Base-by-base conservation (phyloP, 1,140 invertebrate species). In the Copidosoma floridanum region DNA sequence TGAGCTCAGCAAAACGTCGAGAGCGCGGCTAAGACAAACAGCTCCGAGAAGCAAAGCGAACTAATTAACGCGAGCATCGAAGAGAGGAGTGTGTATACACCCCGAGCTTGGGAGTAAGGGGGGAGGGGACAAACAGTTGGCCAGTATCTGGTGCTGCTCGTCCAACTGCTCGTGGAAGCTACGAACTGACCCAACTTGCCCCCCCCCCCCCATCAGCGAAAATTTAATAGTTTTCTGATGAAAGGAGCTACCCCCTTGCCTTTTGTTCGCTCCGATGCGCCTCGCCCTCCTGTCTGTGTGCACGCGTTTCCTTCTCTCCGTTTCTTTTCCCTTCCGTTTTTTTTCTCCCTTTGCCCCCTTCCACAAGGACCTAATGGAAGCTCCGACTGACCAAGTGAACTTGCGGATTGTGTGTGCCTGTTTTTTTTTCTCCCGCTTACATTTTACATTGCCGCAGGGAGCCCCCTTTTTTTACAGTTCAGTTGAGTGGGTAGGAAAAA, bases 201-300 rank as follows among this genome's bases (percentile, higher is more conserved):
- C 32, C 14, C 10, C 26, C 35, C 18, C 24, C 37, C 2, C 37
- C 20, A 1, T 18, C 27, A 21, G 50, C 57, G 8, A 53, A 53
- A 53, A 54, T 61, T 61, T 61, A 61, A 61, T 61, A 54, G 58
- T 48, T 61, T 48, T 29, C 32, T 24, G 7, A 38, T 50, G 44
- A 57, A 57, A 57, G 41, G 55, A 57, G 41, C n/a, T 21, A 5
- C 23, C 4, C 3, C 44, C 2, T 2, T 0, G 3, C 6, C 32
- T 57, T 58, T 43, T 43, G 48, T 58, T 58, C 56, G 16, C 23
- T 51, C 43, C 43, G 43, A 50, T 41, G 16, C 23, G 26, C 38
- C 32, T 1, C 29, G 26, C 11, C 21, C n/a, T n/a, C n/a, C n/a
- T n/a, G n/a, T n/a, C n/a, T n/a, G n/a, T n/a, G n/a, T n/a, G n/a